These are phyloP conservation scores for Sebastes steindachneri DNA, from an alignment of 2,797 vertebrate genomes.

Conservation along the genomic window DNA sequence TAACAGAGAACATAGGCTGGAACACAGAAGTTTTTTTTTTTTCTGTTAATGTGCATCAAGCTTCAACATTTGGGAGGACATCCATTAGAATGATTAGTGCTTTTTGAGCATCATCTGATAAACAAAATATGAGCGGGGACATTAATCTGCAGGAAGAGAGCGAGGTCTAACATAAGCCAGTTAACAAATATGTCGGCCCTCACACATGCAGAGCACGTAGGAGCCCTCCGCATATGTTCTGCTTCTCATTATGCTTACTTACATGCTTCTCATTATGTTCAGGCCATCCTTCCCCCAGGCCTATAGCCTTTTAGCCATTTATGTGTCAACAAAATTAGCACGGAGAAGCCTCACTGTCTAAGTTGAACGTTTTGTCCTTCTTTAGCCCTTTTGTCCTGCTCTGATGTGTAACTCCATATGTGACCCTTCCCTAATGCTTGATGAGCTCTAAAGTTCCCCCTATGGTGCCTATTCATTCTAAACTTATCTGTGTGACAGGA, in stretches of 20 bases:
- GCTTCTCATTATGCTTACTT: conserved; percentile 68
- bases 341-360: conserved; percentile 55
- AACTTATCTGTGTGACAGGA: background rate
- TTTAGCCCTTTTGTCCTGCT: conserved; percentile 41
- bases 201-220: conserved; percentile 63
- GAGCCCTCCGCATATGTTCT: conserved; percentile 59
- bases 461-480: conserved; percentile 7
- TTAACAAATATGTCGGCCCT: conserved; percentile 33
- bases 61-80: background rate
- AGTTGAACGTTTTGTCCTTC: conserved; percentile 34
- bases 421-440: conserved; percentile 29
- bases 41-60: conserved; percentile 5
- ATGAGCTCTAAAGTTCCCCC: conserved; percentile 25
- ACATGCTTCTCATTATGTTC: conserved; percentile 71
- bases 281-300: conserved; percentile 53
- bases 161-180: background rate
- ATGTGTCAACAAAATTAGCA: conserved; percentile 74
- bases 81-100: background rate
- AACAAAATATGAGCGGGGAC: conserved; percentile 11
- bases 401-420: conserved; percentile 49
- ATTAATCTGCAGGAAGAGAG: background rate
- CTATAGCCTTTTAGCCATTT: conserved; percentile 67
- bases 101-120: background rate
- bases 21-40: background rate
- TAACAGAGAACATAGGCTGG: conserved; percentile 12